phyloP scores from a whole-genome alignment of 2,113 vertebrate genomes.

The Puntigrus tetrazona region DNA sequence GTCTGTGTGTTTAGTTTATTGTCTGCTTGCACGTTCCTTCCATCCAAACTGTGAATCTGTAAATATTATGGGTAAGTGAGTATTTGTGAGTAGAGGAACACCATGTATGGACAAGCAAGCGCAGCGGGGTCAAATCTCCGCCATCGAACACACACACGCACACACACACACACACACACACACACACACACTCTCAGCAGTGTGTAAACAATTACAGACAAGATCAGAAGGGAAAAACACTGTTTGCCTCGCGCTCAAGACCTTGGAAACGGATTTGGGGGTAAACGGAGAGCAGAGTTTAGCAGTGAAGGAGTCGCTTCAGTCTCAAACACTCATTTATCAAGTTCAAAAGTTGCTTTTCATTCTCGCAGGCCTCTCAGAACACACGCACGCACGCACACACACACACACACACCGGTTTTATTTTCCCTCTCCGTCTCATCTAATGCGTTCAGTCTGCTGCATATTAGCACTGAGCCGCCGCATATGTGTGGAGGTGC shows the following conservation, averaged over 20 bases:
- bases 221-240: background rate
- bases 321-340: constrained; percentile 6
- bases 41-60: constrained; percentile 23
- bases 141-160: constrained; percentile 8
- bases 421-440: background rate
- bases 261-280: background rate
- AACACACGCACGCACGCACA: constrained; percentile 6
- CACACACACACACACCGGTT: constrained; percentile 2
- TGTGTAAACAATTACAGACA: background rate
- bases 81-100: background rate
- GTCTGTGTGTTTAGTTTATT: constrained; percentile 4
- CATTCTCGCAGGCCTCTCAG: background rate
- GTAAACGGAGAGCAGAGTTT: background rate
- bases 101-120: constrained; percentile 33
- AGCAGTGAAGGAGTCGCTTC: background rate
- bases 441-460: constrained; percentile 5
- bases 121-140: background rate
- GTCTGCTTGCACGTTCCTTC: background rate
- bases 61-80: constrained; percentile 16
- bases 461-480: background rate
- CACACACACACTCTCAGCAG: background rate
- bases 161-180: too few species aligned
- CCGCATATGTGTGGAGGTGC: background rate
- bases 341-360: constrained; percentile 20
- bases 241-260: background rate